phyloP scores from a whole-genome alignment of 2,113 vertebrate species.

The Rhizomys pruinosus region DNA sequence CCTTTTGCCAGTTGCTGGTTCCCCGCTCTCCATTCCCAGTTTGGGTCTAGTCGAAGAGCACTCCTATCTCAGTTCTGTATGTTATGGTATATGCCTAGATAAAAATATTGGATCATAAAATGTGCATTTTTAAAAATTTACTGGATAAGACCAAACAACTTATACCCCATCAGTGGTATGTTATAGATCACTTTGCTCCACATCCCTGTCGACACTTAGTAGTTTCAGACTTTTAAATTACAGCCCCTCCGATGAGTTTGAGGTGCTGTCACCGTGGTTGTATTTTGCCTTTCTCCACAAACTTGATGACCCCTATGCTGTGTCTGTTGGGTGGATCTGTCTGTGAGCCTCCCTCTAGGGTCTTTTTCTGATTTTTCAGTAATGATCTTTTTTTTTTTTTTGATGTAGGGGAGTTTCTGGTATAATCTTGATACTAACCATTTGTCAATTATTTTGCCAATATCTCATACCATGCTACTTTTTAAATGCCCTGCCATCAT shows the following conservation, averaged over 20 bases:
- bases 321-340: neutral
- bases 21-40: neutral
- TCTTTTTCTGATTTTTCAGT: neutral
- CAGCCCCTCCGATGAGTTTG: neutral
- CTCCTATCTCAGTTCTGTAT: neutral
- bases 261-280: neutral
- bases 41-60: neutral
- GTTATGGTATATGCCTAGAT: neutral
- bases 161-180: neutral
- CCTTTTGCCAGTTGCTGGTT: neutral
- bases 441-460: neutral
- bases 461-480: neutral
- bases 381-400: neutral
- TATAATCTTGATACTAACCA: neutral
- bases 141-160: neutral
- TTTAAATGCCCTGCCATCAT: no score
- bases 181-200: neutral
- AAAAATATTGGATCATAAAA: neutral
- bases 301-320: neutral
- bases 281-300: neutral
- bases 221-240: constrained; percentile 17
- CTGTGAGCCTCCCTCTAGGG: neutral
- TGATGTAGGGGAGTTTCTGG: neutral
- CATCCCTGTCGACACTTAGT: neutral
- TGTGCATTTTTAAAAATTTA: neutral